Base-by-base conservation (phyloP, 2,113 vertebrate genomes). In the Lamprologus speciosus region DNA sequence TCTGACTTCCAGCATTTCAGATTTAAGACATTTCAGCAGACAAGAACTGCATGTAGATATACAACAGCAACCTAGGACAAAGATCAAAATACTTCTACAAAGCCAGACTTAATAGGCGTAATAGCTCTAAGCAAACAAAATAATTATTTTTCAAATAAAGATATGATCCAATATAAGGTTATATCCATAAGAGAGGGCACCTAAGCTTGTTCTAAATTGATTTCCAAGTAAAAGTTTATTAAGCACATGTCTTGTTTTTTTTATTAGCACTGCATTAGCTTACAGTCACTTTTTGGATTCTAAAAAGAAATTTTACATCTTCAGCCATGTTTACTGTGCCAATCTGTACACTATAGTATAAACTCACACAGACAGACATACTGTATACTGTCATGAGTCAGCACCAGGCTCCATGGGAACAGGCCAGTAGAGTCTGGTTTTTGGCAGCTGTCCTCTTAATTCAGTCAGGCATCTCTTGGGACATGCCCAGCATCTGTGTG, bases 391-490 rank as follows among this genome's bases (percentile, higher is more conserved):
- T 26, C 89, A 51, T 91, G 89, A 92, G 85, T 93, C 90, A 93
- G 83, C 85, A 85, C 21, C 88, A 84, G 83, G 80, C 80, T 88
- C 81, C 55, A 90, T 68, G 81, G 60, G 73, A 91, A 28, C 65
- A 90, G 85, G 82, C 85, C 89, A 90, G 12, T 14, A 68, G 47
- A 84, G 68, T 89, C 89, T 88, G 81, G 31, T 92, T 88, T 91
- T 91, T 94, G 87, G 78, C 90, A 90, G 88, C 86, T 89, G 80
- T 87, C 70, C 84, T 51, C 63, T 91, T 92, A 87, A 94, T 94
- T 94, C 84, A 93, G 88, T 93, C 90, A 90, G 84, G 80, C 81
- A 92, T 93, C 92, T 93, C 90, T 78, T 50, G 88, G 84, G 91
- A 91, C 89, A 89, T 92, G 89, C 75, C 81, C 83, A 54, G 81